Evolutionary conservation across 2,797 vertebrate species (phyloP).

Genomic region (Melanotaenia maccullochi): DNA sequence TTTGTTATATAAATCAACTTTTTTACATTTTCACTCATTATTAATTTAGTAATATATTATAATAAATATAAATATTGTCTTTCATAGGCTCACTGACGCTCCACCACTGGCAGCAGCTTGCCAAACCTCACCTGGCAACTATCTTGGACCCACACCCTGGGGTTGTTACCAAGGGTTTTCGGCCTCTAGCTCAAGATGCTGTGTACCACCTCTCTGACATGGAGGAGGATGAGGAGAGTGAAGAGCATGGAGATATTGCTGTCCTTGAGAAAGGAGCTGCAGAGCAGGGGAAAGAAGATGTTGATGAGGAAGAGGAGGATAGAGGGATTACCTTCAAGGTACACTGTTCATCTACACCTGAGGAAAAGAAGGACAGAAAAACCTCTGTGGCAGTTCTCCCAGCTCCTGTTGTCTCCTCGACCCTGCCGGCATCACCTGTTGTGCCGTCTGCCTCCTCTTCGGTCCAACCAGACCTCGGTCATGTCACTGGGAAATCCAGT

Average conservation of each 20-base stretch:
- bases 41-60: not conserved
- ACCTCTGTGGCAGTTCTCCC: constrained; percentile 47
- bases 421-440: constrained; percentile 20
- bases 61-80: not conserved
- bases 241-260: constrained; percentile 60
- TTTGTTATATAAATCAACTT: not conserved
- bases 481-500: constrained; percentile 18
- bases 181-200: constrained; percentile 84
- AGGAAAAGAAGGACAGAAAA: constrained; percentile 79
- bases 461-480: constrained; percentile 7
- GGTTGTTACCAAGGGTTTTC: constrained; percentile 96
- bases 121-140: constrained; percentile 94
- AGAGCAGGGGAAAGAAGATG: constrained; percentile 72
- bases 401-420: constrained; percentile 29
- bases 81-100: constrained; percentile 93
- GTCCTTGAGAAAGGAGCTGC: constrained; percentile 78
- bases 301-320: constrained; percentile 86
- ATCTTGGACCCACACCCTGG: constrained; percentile 96
- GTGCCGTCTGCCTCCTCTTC: constrained; percentile 20
- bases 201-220: constrained; percentile 90
- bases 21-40: too few species aligned
- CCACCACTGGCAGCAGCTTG: constrained; percentile 98
- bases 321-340: constrained; percentile 94
- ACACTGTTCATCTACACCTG: constrained; percentile 77
- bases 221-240: constrained; percentile 90